phyloP scores from a whole-genome alignment of 2,888 invertebrate species.

The Drepanosiphum platanoidis region DNA sequence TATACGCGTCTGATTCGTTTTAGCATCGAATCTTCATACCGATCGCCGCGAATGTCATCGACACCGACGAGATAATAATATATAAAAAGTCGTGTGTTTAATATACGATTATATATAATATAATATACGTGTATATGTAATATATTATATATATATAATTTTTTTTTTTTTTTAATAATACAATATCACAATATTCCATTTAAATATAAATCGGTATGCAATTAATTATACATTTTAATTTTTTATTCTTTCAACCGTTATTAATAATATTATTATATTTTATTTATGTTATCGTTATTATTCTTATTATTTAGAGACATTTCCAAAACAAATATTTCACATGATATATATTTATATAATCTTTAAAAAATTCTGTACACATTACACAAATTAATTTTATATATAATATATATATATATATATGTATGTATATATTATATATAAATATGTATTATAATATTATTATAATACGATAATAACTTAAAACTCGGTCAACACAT shows the following conservation, averaged over 20 bases:
- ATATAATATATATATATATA: too few species aligned
- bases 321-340: slow-evolving; percentile 38
- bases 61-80: background rate
- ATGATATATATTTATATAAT: slow-evolving; percentile 10
- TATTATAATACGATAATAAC: background rate
- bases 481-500: slow-evolving; percentile 28
- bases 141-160: background rate
- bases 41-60: background rate
- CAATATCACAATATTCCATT: slow-evolving; percentile 60
- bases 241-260: slow-evolving; percentile 15
- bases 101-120: background rate
- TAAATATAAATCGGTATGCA: slow-evolving; percentile 56
- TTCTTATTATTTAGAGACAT: slow-evolving; percentile 6
- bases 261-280: slow-evolving; percentile 25
- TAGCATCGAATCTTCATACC: background rate
- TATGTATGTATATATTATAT: too few species aligned
- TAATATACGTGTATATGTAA: too few species aligned
- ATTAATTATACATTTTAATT: slow-evolving; percentile 37
- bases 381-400: slow-evolving; percentile 25
- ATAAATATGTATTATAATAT: too few species aligned
- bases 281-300: slow-evolving; percentile 6
- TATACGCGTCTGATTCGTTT: too few species aligned
- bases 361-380: slow-evolving; percentile 35
- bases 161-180: slow-evolving; percentile 40
- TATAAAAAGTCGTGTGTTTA: background rate